Evolutionary conservation across 2,888 invertebrate genomes (phyloP), one percentile per base, ranked within the genome.

Genomic region (Eustalomyia histrio): DNA sequence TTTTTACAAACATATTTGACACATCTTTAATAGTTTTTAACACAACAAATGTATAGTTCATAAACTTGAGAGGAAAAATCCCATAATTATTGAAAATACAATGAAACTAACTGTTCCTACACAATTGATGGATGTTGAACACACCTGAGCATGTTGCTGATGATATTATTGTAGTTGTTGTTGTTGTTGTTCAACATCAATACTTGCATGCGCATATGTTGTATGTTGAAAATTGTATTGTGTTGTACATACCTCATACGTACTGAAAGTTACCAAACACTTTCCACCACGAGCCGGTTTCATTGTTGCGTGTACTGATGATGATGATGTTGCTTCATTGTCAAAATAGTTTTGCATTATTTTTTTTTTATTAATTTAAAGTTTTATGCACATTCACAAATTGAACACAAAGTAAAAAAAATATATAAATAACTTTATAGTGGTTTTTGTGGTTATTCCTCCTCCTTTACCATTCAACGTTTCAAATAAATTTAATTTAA

Each of bases 201-300:
- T 58, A 52, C 33, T 50, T 9, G 60, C 16, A 58, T 50, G 52
- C 35, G 52, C 35, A 33, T 65, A 52, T 29, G 29, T 29, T 29
- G 29, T 29, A 6, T 29, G 29, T 29, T 29, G 29, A 6, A 29
- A n/a, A 17, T 39, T 73, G 50, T 75, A 4, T 39, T 64, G 55
- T 16, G 53, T 74, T 71, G 63, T 55, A 79, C 83, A 69, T 86
- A 88, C 86, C 87, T 88, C 85, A 84, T 87, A 87, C 79, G 87
- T 88, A 83, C 86, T 86, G 83, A 88, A 87, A 84, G 86, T 87
- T 83, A 87, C 87, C 74, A 87, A 85, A 87, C 87, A 87, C 83
- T 85, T 87, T 83, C 86, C 86, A 84, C 84, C 82, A 55, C 83
- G 84, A 65, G 86, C 84, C 76, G 87, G 87, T 82, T 86, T 84